Base-by-base conservation (phyloP, 1,140 invertebrate genomes). In the Stenopsyche tienmushanensis region DNA sequence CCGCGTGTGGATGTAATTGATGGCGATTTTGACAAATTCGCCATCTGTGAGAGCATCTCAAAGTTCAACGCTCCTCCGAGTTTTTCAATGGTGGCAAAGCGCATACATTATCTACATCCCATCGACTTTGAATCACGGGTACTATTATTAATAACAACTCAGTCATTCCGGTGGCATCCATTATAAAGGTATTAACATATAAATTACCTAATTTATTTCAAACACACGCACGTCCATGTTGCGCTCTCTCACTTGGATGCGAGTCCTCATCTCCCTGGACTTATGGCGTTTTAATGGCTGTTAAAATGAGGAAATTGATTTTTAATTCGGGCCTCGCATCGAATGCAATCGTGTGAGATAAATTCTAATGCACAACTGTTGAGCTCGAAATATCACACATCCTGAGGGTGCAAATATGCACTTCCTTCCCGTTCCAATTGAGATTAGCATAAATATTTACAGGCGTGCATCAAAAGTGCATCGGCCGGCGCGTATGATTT, bases 181-280 rank as follows among this genome's bases (percentile, higher is more conserved):
- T 70, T 70, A 70, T 59, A 64, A 53, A 66, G 17, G 60, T 66
- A 70, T 70, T 66, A 64, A 59, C 68, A 70, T 70, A 64, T 66
- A 70, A 70, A 70, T 66, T 66, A 49, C 54, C 60, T 64, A 55
- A 69, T 66, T 70, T 70, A 66, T 66, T 63, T 44, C 41, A 29
- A 42, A 58, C 59, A 44, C 39, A 25, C 64, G 60, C 62, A 5
- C 34, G 17, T 41, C 58, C 13, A 34, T 34, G 5, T 34, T 7
- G 29, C 29, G 29, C 13, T 34, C 13, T n/a, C n/a, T n/a, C n/a
- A n/a, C n/a, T n/a, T n/a, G n/a, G n/a, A n/a, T n/a, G n/a, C n/a
- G n/a, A n/a, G n/a, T n/a, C n/a, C n/a, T n/a, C n/a, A n/a, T n/a
- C n/a, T n/a, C n/a, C n/a, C n/a, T n/a, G n/a, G n/a, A n/a, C n/a